A percentile compares a stretch with the other conserved stretches of the same genome.
phyloP scores from a whole-genome alignment of 35 echinoderm and acorn worm species.

The Ophioderma brevispina region DNA sequence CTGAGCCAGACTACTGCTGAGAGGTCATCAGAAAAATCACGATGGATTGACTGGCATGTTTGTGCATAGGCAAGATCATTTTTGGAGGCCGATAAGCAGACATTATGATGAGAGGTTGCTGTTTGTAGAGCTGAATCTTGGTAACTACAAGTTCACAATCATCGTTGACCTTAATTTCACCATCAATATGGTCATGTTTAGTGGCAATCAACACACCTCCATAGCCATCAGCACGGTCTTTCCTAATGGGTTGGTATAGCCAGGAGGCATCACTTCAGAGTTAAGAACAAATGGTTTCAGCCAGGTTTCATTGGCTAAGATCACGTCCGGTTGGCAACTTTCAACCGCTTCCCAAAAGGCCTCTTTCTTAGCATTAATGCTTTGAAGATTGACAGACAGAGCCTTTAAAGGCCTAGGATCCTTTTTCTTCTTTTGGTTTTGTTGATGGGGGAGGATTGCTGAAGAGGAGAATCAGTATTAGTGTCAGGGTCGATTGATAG shows the following conservation, averaged over 20 bases:
- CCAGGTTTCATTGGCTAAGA: too few species aligned
- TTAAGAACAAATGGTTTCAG: constrained; percentile 1
- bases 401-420: constrained; percentile 8
- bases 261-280: constrained; percentile 5
- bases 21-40: not conserved
- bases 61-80: constrained; percentile 27
- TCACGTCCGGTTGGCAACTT: constrained; percentile 14
- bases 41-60: constrained; percentile 23
- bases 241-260: constrained; percentile 9
- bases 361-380: not conserved
- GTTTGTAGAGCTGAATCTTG: constrained; percentile 25
- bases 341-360: constrained; percentile 16
- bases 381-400: constrained; percentile 31
- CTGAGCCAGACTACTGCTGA: constrained; percentile 40
- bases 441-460: constrained; percentile 25
- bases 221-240: constrained; percentile 1
- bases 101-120: constrained; percentile 41
- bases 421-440: constrained; percentile 4
- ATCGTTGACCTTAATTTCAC: not conserved
- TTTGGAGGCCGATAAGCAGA: constrained; percentile 16
- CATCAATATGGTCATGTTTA: constrained; percentile 38
- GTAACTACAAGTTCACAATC: constrained; percentile 21
- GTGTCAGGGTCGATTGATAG: not conserved
- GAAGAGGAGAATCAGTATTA: not conserved
- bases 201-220: constrained; percentile 27